phyloP scores from a whole-genome alignment of 2,113 vertebrate genomes.

The Coptodon bakossiorum region DNA sequence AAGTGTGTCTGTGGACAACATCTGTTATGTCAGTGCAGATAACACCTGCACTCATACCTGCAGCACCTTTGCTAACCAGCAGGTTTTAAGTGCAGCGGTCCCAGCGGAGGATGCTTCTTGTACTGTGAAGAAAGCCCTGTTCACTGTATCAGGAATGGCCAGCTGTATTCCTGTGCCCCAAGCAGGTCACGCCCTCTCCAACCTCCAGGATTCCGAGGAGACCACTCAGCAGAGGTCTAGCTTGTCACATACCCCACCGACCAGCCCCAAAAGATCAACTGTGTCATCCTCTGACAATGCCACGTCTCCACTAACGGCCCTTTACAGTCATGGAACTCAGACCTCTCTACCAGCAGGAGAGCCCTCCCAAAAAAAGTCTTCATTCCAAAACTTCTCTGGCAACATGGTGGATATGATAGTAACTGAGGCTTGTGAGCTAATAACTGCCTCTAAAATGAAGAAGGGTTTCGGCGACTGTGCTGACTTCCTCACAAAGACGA shows the following conservation, averaged over 20 bases:
- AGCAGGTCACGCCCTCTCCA: slow-evolving; percentile 82
- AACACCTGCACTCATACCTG: slow-evolving; percentile 68
- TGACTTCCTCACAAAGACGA: slow-evolving; percentile 72
- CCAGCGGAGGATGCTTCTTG: slow-evolving; percentile 66
- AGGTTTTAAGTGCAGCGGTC: slow-evolving; percentile 30
- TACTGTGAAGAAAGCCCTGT: slow-evolving; percentile 86
- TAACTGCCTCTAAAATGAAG: slow-evolving; percentile 75
- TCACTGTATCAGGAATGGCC: slow-evolving; percentile 88
- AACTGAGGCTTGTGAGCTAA: slow-evolving; percentile 83
- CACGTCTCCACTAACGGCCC: slow-evolving; percentile 65
- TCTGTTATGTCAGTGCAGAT: slow-evolving; percentile 81
- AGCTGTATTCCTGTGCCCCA: slow-evolving; percentile 89
- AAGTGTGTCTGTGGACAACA: slow-evolving; percentile 86
- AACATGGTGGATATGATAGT: slow-evolving; percentile 86
- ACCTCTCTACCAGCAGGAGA: slow-evolving; percentile 38
- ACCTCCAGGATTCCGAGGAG: slow-evolving; percentile 67
- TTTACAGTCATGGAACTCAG: slow-evolving; percentile 7
- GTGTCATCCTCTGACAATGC: slow-evolving; percentile 57
- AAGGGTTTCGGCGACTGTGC: slow-evolving; percentile 75
- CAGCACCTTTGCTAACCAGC: slow-evolving; percentile 64
- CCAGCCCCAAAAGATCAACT: slow-evolving; percentile 30
- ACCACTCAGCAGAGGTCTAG: slow-evolving; percentile 42
- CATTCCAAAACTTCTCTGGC: slow-evolving; percentile 77
- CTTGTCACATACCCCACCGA: slow-evolving; percentile 39
- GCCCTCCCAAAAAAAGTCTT: slow-evolving; percentile 42